phyloP scores from a whole-genome alignment of 2,888 invertebrate species.

The Netelia fuscicornis region DNA sequence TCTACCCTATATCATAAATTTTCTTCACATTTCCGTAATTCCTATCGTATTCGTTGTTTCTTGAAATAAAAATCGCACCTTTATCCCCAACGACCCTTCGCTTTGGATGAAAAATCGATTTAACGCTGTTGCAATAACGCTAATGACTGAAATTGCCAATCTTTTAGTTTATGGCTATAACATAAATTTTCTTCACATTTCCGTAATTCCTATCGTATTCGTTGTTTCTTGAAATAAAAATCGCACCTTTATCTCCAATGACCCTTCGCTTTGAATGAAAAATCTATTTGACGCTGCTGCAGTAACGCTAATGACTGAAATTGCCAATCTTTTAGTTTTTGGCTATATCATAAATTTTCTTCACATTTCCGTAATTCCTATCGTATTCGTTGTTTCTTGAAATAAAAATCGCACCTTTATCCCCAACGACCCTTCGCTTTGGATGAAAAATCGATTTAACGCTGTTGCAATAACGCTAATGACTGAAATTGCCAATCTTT shows the following conservation, averaged over 20 bases:
- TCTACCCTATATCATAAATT: not conserved
- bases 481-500: not conserved
- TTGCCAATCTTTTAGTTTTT: not conserved
- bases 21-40: too few relatives aligned
- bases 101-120: not conserved
- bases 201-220: not conserved
- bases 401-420: not conserved
- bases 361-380: too few relatives aligned
- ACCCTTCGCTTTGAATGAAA: not conserved
- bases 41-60: not conserved
- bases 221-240: not conserved
- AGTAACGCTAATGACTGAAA: constrained; percentile 1
- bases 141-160: not conserved
- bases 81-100: not conserved
- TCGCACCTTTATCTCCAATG: not conserved
- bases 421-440: not conserved
- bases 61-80: not conserved
- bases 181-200: not conserved
- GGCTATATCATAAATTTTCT: not conserved
- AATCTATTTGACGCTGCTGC: not conserved
- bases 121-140: not conserved
- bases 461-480: constrained; percentile 6
- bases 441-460: not conserved
- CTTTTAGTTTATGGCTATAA: not conserved
- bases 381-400: not conserved